These are phyloP conservation scores for Sphyrna mokarran DNA, from an alignment of 2,113 vertebrate species.

Conservation along the genomic window DNA sequence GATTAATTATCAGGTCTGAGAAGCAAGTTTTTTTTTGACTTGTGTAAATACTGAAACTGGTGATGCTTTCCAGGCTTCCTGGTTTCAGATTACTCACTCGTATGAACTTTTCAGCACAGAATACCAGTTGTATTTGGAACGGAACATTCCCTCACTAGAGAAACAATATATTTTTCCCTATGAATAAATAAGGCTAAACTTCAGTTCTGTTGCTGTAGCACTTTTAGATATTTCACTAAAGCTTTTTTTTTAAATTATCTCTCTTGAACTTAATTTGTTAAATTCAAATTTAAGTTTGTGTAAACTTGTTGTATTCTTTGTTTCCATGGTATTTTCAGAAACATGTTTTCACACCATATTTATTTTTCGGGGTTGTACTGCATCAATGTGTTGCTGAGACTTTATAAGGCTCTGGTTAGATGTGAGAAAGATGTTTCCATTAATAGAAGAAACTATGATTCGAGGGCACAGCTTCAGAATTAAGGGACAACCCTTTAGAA, in stretches of 20 bases:
- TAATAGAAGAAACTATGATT: too few species aligned
- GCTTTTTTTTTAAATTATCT: neutral
- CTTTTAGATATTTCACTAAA: neutral
- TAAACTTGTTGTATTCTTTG: neutral
- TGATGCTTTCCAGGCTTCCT: constrained; percentile 29
- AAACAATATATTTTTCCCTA: neutral
- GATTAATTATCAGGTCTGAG: neutral
- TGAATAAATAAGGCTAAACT: neutral
- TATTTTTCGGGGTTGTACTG: neutral
- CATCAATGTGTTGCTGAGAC: too few species aligned
- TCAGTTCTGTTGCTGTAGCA: neutral
- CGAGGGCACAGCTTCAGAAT: too few species aligned
- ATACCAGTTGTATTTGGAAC: neutral
- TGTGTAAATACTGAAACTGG: neutral
- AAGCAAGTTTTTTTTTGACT: constrained; percentile 11
- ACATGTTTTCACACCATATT: neutral
- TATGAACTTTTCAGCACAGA: neutral
- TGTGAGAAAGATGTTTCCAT: too few species aligned
- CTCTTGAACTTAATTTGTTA: neutral
- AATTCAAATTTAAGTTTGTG: neutral
- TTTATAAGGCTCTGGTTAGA: neutral
- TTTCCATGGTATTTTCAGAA: neutral
- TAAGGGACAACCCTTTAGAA: too few species aligned
- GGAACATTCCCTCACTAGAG: neutral
- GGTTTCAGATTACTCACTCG: neutral